These are phyloP conservation scores for Typhlichthys eigenmanni DNA, from an alignment of 2,797 vertebrate species.

Conservation along the genomic window DNA sequence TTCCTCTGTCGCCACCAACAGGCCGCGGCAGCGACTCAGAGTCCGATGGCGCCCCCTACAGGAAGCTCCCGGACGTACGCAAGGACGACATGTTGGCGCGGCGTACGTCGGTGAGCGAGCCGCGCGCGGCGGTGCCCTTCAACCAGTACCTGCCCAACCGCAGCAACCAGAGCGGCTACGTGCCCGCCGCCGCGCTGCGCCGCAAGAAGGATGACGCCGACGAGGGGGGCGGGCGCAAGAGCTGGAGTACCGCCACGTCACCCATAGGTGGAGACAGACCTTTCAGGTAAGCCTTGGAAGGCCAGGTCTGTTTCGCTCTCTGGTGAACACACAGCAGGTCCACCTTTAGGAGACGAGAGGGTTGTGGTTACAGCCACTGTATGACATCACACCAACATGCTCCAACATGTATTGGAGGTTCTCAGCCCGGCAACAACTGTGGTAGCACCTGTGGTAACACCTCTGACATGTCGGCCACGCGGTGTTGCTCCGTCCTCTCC, in stretches of 20 bases:
- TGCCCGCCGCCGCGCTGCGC: constrained; percentile 84
- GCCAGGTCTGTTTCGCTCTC: too few relatives aligned
- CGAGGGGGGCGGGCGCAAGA: constrained; percentile 83
- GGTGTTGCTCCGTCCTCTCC: too few relatives aligned
- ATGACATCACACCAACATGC: too few relatives aligned
- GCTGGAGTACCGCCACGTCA: constrained; percentile 92
- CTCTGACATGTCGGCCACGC: too few relatives aligned
- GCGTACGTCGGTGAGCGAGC: constrained; percentile 90
- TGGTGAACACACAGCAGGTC: too few relatives aligned
- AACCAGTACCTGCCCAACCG: constrained; percentile 99
- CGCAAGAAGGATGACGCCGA: constrained; percentile 84
- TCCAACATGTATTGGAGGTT: too few relatives aligned
- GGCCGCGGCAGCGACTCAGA: constrained; percentile 96
- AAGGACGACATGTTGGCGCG: constrained; percentile 96
- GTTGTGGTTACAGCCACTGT: too few relatives aligned
- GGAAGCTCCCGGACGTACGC: constrained; percentile 91
- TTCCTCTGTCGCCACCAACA: constrained; percentile 41
- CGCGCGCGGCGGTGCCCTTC: constrained; percentile 90
- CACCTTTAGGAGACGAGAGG: too few relatives aligned
- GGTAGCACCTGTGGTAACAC: too few relatives aligned
- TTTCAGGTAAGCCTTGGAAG: constrained; percentile 82
- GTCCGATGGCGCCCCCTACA: constrained; percentile 86
- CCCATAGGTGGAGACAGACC: constrained; percentile 88
- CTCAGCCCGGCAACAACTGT: too few relatives aligned
- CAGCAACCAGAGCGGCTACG: constrained; percentile 90